These are phyloP conservation scores for Tachina grossa DNA, from an alignment of 2,888 invertebrate species.

Conservation along the genomic window DNA sequence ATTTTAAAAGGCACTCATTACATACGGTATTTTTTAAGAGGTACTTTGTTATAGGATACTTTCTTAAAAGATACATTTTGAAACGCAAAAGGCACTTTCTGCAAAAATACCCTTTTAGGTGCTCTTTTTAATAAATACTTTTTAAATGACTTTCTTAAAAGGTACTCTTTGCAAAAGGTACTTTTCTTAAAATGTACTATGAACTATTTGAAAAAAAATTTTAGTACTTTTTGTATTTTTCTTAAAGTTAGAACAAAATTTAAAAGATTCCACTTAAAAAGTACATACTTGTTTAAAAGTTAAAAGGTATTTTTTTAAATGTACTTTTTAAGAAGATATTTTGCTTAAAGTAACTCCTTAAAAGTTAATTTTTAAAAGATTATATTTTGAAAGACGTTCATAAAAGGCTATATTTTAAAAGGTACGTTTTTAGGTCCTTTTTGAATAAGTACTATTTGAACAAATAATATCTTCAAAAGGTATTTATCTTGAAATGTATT, in stretches of 20 bases:
- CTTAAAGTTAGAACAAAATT: too few relatives aligned
- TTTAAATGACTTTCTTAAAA: not conserved
- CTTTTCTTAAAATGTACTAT: too few relatives aligned
- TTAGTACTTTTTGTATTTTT: too few relatives aligned
- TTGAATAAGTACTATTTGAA: too few relatives aligned
- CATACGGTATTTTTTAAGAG: not conserved
- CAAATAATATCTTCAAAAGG: too few relatives aligned
- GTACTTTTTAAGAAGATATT: not conserved
- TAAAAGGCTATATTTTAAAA: not conserved
- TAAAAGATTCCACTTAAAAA: too few relatives aligned
- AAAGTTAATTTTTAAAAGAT: not conserved
- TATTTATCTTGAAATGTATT: too few relatives aligned
- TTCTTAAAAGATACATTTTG: not conserved
- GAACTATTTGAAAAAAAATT: too few relatives aligned
- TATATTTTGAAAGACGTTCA: not conserved
- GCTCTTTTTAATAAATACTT: not conserved
- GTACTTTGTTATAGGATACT: not conserved
- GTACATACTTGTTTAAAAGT: not conserved
- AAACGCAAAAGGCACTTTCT: not conserved
- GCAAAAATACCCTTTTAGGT: too few relatives aligned
- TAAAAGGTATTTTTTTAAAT: not conserved
- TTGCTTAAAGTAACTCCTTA: not conserved
- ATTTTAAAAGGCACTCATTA: not conserved
- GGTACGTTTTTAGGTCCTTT: too few relatives aligned
- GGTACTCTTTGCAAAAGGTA: conserved; percentile 1